Base-by-base conservation (phyloP, 2,797 vertebrate genomes). In the Heliangelus exortis region DNA sequence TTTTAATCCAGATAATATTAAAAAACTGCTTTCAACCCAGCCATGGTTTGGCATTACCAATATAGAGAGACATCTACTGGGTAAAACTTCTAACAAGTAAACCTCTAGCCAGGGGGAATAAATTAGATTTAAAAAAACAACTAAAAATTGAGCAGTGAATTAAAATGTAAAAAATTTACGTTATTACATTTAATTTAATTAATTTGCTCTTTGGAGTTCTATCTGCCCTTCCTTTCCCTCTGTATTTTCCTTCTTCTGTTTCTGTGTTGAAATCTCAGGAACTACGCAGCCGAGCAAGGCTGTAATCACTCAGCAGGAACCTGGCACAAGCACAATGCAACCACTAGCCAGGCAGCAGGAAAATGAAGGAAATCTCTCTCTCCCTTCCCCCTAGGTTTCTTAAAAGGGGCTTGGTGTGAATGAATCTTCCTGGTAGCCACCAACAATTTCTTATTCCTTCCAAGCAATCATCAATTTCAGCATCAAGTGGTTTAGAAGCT, bases 391-490 rank as follows among this genome's bases (percentile, higher is more conserved):
- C 71, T 72, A 89, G 63, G 79, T 92, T 94, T 94, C 89, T 91
- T 95, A 90, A 97, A 96, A 97, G 90, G 80, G 83, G 62, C 96
- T 88, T 79, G 86, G 96, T 33, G 7, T 86, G 93, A 96, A 96
- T 94, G 94, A 94, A 91, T 90, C 77, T 97, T 96, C 96, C 93
- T 82, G 62, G 93, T 92, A 88, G 94, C 96, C 95, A 95, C 96
- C 96, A 94, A 89, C 96, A 95, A 95, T 95, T 93, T 96, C 95
- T 97, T 96, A 89, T 96, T 97, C 95, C 95, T 96, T 97, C 97
- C 82, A 84, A 96, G 94, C 96, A 96, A 97, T 97, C 97, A 97
- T 97, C 97, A 97, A 89, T 96, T 97, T 97, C 94, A 92, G 96
- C 96, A 96, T 97, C 97, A 97, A 97, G 96, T 96, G 95, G 96